phyloP scores from a whole-genome alignment of 2,113 vertebrate genomes.

The Rhipidura dahli region DNA sequence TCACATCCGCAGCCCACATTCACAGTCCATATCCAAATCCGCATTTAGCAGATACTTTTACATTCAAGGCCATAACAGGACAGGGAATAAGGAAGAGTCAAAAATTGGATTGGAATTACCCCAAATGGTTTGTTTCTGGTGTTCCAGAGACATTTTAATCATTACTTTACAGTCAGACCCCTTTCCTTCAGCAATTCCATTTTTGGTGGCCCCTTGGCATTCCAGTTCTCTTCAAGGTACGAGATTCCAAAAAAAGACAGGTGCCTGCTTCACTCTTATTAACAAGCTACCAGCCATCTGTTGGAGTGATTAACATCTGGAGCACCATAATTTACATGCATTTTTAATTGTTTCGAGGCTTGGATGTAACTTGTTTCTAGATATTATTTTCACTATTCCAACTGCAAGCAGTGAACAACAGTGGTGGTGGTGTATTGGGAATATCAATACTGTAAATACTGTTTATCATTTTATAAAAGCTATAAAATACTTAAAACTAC shows the following conservation, averaged over 20 bases:
- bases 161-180: not conserved
- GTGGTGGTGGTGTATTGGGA: not conserved
- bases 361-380: slow-evolving; percentile 10
- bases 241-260: not conserved
- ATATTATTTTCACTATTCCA: not conserved
- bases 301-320: slow-evolving; percentile 34
- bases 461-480: slow-evolving; percentile 45
- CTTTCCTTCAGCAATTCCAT: not conserved
- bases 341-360: slow-evolving; percentile 47
- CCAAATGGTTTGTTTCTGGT: not conserved
- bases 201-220: not conserved
- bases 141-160: not conserved
- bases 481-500: slow-evolving; percentile 38
- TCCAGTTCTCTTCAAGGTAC: not conserved
- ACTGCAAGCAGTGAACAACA: not conserved
- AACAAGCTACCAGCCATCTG: slow-evolving; percentile 8
- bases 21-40: not conserved
- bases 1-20: not conserved
- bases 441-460: slow-evolving; percentile 12
- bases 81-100: not conserved
- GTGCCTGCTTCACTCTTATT: not conserved
- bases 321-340: slow-evolving; percentile 3
- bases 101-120: not conserved
- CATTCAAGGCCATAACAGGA: not conserved
- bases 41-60: not conserved